Evolutionary conservation across 35 echinoderm and acorn worm genomes (phyloP).

Genomic region (Ophioderma brevispina): DNA sequence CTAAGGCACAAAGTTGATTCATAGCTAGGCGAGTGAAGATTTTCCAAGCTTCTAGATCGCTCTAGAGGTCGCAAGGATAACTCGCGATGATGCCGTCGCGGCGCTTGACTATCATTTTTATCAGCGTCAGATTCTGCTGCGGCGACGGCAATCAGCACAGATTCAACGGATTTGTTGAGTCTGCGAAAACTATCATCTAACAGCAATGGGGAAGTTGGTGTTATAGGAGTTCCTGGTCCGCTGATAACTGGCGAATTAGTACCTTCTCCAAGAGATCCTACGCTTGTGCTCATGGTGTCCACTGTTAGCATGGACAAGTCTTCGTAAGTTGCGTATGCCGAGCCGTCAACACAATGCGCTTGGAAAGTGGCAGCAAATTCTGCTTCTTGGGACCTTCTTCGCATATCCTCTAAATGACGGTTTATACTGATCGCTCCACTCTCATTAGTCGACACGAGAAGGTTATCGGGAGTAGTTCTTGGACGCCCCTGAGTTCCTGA

Average conservation of each 20-base stretch:
- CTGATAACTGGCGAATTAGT: background rate
- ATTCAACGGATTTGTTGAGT: slow-evolving; percentile 70
- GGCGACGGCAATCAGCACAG: slow-evolving; percentile 42
- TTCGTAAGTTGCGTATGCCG: slow-evolving; percentile 76
- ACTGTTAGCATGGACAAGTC: slow-evolving; percentile 63
- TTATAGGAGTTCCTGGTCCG: slow-evolving; percentile 19
- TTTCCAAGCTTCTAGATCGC: slow-evolving; percentile 68
- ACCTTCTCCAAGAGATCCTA: slow-evolving; percentile 13
- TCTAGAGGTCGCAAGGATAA: slow-evolving; percentile 24
- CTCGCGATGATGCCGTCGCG: background rate
- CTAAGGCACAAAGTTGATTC: slow-evolving; percentile 11
- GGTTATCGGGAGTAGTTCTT: background rate
- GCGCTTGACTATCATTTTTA: slow-evolving; percentile 7
- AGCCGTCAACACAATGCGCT: slow-evolving; percentile 60
- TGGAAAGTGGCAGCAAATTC: background rate
- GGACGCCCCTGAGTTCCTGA: background rate
- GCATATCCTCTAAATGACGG: background rate
- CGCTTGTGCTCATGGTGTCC: background rate
- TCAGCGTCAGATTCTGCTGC: background rate
- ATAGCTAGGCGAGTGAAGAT: slow-evolving; percentile 24
- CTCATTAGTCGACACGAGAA: background rate
- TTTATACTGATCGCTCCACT: background rate
- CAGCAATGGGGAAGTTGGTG: slow-evolving; percentile 12
- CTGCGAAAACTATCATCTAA: slow-evolving; percentile 13
- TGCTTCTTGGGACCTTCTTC: background rate